These are phyloP conservation scores for Pteropus alecto DNA, from an alignment of 2,113 vertebrate genomes.

Conservation along the genomic window DNA sequence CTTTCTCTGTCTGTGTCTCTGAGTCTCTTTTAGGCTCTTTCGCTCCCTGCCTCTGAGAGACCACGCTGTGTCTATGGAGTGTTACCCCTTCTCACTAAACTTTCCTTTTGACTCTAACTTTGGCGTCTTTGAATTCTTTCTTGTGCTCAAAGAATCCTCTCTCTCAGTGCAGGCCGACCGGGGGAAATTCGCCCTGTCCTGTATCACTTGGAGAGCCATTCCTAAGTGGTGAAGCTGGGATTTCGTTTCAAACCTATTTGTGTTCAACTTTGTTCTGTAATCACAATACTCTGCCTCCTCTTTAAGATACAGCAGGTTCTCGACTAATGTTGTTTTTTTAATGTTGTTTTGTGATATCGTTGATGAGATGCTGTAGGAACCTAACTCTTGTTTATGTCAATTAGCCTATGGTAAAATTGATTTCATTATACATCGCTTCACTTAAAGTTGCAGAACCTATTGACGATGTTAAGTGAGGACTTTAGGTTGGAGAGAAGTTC, in stretches of 20 bases:
- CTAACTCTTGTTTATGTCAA: not conserved
- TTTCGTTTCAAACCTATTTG: not conserved
- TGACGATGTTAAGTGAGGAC: not conserved
- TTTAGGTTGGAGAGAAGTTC: not conserved
- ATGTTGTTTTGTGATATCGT: not conserved
- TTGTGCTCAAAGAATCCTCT: too few relatives aligned
- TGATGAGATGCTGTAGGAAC: not conserved
- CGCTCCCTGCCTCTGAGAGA: too few relatives aligned
- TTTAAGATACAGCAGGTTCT: not conserved
- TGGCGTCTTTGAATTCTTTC: too few relatives aligned
- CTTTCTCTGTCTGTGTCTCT: too few relatives aligned
- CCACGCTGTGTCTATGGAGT: too few relatives aligned
- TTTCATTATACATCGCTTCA: not conserved
- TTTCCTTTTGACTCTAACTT: too few relatives aligned
- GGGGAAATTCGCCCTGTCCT: too few relatives aligned
- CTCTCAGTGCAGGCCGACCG: too few relatives aligned
- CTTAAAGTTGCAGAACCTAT: not conserved
- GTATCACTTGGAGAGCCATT: not conserved
- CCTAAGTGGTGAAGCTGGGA: not conserved
- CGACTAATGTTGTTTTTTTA: not conserved
- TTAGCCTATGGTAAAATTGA: not conserved
- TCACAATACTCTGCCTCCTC: not conserved
- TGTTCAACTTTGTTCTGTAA: not conserved
- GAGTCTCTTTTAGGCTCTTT: too few relatives aligned
- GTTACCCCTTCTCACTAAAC: too few relatives aligned